Conservation (phyloP, 2,888 invertebrate species). For the Synergus itoensis region DNA sequence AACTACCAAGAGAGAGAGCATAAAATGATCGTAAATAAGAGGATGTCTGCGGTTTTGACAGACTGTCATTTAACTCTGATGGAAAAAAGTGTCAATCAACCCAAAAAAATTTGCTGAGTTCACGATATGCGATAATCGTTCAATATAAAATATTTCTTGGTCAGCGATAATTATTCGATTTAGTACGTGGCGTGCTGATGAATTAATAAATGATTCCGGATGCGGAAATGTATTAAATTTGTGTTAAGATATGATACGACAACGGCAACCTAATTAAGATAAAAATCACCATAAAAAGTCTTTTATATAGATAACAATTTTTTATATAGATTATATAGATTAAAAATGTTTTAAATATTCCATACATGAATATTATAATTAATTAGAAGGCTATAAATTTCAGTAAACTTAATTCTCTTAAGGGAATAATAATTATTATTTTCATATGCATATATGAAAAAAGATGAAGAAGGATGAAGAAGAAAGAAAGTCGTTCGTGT, state of each 20-base stretch:
- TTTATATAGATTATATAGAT: too few species aligned
- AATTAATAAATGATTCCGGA: background rate
- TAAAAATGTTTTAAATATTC: too few species aligned
- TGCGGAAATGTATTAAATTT: background rate
- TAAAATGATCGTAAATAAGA: background rate
- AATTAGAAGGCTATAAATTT: too few species aligned
- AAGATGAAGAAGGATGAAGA: background rate
- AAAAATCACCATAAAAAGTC: background rate
- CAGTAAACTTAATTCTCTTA: background rate
- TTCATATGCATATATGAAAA: background rate
- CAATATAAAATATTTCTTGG: background rate
- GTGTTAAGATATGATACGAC: background rate
- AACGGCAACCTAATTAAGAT: background rate
- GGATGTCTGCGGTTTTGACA: background rate
- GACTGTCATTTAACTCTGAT: background rate
- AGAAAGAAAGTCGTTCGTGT: background rate
- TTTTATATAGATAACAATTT: too few species aligned
- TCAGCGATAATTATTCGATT: background rate
- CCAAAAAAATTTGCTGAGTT: background rate
- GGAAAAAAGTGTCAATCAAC: background rate
- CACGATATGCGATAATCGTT: constrained; percentile 1
- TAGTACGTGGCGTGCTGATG: background rate
- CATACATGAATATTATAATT: too few species aligned
- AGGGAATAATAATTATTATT: background rate
- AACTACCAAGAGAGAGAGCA: background rate